phyloP scores from a whole-genome alignment of 2,888 invertebrate species.

The Miltochrista miniata region DNA sequence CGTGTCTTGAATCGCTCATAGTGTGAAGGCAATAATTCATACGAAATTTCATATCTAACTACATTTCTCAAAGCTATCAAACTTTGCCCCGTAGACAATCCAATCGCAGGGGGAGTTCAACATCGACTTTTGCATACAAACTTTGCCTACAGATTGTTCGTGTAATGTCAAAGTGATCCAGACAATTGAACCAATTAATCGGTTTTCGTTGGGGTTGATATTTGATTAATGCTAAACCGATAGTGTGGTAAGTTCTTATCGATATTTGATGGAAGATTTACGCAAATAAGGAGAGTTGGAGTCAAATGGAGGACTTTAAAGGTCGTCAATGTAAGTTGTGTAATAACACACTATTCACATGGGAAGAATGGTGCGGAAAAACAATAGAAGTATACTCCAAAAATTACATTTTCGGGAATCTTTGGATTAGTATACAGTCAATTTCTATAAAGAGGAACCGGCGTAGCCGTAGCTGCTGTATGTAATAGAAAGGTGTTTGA shows the following conservation, averaged over 20 bases:
- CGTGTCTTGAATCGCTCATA: conserved; percentile 52
- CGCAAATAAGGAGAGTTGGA: neutral
- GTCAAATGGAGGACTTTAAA: neutral
- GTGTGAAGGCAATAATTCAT: conserved; percentile 57
- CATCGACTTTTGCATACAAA: conserved; percentile 75
- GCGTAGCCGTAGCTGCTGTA: too few species aligned
- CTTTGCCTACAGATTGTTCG: conserved; percentile 72
- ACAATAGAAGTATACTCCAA: too few species aligned
- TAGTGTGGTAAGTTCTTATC: conserved; percentile 25
- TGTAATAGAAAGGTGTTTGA: too few species aligned
- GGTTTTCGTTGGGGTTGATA: conserved; percentile 50
- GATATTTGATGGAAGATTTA: conserved; percentile 8
- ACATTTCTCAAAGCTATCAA: conserved; percentile 72
- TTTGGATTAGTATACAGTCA: too few species aligned
- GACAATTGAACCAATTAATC: conserved; percentile 76
- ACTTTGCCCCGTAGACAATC: conserved; percentile 70
- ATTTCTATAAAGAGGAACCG: too few species aligned
- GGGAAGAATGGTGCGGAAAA: too few species aligned
- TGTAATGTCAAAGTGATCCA: conserved; percentile 70
- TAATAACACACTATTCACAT: too few species aligned
- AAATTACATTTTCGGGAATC: too few species aligned
- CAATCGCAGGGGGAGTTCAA: conserved; percentile 63
- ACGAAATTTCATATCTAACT: conserved; percentile 66
- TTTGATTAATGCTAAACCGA: conserved; percentile 50
- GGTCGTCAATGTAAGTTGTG: too few species aligned